Percentiles rank a stretch among this genome's conserved stretches.
Evolutionary conservation across 2,888 invertebrate species (phyloP).

Genomic region (Lepidonotus clava): DNA sequence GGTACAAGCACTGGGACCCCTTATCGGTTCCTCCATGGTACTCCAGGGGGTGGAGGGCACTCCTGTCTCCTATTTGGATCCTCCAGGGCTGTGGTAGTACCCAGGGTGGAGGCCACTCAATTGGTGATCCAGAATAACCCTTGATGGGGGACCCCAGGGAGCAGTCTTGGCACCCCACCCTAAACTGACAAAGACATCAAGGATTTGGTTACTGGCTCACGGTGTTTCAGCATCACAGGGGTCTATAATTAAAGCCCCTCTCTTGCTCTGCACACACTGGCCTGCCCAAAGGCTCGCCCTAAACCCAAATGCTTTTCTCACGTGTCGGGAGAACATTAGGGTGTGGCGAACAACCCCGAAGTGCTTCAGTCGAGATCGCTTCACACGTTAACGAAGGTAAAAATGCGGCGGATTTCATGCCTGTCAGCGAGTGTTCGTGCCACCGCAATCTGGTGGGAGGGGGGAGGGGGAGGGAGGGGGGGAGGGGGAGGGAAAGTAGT

Average conservation of each 20-base stretch:
- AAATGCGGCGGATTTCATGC: slow-evolving; percentile 31
- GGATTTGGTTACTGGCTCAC: not conserved
- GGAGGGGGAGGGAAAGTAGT: not conserved
- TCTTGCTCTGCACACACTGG: too few relatives aligned
- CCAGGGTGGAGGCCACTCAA: not conserved
- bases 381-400: slow-evolving; percentile 27
- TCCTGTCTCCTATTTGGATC: too few relatives aligned
- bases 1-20: not conserved
- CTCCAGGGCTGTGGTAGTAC: not conserved
- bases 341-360: not conserved
- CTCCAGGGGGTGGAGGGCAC: not conserved
- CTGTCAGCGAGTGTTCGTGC: not conserved
- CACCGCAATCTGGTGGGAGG: slow-evolving; percentile 1
- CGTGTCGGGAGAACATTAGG: slow-evolving; percentile 35
- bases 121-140: not conserved
- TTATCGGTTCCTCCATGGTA: not conserved
- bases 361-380: slow-evolving; percentile 47
- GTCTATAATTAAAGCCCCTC: too few relatives aligned
- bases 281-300: too few relatives aligned
- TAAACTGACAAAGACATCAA: not conserved
- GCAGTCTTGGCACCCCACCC: not conserved
- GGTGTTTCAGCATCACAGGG: too few relatives aligned
- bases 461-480: not conserved
- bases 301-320: not conserved
- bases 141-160: not conserved